Evolutionary conservation across 2,888 invertebrate species (phyloP).

Genomic region (Barypeithes pellucidus): DNA sequence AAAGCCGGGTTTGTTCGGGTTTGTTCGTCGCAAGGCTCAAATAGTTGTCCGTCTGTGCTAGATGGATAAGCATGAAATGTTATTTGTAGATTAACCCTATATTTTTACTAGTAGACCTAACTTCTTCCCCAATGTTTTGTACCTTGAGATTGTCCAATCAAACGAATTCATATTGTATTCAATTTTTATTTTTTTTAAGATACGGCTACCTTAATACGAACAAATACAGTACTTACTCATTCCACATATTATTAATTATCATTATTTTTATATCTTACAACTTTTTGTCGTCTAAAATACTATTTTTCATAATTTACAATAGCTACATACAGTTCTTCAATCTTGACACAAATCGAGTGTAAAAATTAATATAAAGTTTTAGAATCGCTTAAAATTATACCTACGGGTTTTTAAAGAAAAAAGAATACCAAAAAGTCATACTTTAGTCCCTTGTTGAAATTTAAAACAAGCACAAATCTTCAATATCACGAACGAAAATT

Average conservation of each 20-base stretch:
- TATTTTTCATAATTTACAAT: conserved; percentile 42
- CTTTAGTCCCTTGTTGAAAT: too few species aligned
- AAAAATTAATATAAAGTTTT: conserved; percentile 20
- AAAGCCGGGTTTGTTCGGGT: too few species aligned
- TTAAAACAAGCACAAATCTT: too few species aligned
- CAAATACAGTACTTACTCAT: conserved; percentile 53
- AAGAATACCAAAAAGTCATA: too few species aligned
- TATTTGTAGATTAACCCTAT: too few species aligned
- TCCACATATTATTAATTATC: conserved; percentile 50
- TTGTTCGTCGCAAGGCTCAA: too few species aligned
- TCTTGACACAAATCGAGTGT: conserved; percentile 28
- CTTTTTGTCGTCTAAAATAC: conserved; percentile 42
- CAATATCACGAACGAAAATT: too few species aligned
- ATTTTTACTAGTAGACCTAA: too few species aligned
- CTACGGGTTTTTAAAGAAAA: not conserved
- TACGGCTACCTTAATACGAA: conserved; percentile 52
- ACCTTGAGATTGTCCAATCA: not conserved
- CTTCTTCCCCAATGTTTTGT: too few species aligned
- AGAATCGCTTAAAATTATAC: not conserved
- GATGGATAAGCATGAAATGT: too few species aligned
- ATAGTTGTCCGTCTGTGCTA: too few species aligned
- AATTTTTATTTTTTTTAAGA: conserved; percentile 42
- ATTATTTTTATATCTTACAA: conserved; percentile 49
- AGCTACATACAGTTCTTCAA: conserved; percentile 40
- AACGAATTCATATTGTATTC: conserved; percentile 16